Percentiles rank a stretch among this genome's conserved stretches.
These are phyloP conservation scores for Varanus komodoensis DNA, from an alignment of 2,113 vertebrate genomes.

Conservation along the genomic window DNA sequence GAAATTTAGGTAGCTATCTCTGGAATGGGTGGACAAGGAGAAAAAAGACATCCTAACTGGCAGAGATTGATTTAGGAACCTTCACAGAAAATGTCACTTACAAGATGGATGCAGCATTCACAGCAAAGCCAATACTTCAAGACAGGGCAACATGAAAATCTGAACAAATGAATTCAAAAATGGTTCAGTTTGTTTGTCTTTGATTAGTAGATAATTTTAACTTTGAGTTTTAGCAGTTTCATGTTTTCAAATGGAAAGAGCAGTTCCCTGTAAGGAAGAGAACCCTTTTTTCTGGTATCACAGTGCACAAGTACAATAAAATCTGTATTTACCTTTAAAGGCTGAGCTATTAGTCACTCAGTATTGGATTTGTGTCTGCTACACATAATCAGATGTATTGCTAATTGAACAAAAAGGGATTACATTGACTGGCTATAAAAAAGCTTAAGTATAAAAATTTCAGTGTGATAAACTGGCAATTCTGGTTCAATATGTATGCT, in stretches of 20 bases:
- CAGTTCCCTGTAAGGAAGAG: neutral
- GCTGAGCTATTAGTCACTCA: neutral
- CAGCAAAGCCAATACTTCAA: neutral
- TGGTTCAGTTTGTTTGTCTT: neutral
- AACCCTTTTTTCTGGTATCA: neutral
- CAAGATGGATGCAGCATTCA: neutral
- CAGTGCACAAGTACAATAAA: neutral
- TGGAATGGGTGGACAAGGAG: neutral
- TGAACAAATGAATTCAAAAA: neutral
- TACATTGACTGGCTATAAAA: constrained; percentile 33
- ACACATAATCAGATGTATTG: neutral
- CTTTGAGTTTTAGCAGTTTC: neutral
- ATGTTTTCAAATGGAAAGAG: neutral
- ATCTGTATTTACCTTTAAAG: constrained; percentile 25
- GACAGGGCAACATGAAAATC: neutral
- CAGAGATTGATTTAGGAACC: neutral
- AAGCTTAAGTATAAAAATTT: constrained; percentile 22
- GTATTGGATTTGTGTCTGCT: neutral
- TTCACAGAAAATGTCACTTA: too few species aligned
- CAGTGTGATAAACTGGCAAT: neutral
- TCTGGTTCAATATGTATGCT: neutral
- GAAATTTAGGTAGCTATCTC: neutral
- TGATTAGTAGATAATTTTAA: neutral
- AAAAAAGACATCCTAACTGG: neutral
- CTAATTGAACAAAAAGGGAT: constrained; percentile 25